Percentiles rank a stretch among this genome's conserved stretches.
Evolutionary conservation across 2,888 invertebrate species (phyloP).

Genomic region (Ormyrus thymus): DNA sequence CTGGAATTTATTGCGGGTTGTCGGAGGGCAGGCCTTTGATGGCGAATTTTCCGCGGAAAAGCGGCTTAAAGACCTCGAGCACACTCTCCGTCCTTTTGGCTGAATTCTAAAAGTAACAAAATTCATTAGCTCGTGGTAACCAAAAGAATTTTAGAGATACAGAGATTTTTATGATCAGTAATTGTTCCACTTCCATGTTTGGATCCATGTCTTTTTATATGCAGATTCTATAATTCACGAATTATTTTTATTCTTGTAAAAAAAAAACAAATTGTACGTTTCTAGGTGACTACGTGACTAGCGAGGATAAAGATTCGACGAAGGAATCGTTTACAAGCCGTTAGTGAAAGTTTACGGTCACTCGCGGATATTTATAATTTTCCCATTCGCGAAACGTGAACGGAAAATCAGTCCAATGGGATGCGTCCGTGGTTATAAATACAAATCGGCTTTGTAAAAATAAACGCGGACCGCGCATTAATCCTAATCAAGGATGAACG

Average conservation of each 20-base stretch:
- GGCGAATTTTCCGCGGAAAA: constrained; percentile 84
- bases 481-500: constrained; percentile 43
- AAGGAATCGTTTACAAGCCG: background rate
- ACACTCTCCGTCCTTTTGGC: constrained; percentile 85
- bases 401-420: constrained; percentile 34
- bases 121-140: background rate
- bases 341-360: constrained; percentile 7
- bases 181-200: too few species aligned
- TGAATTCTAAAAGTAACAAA: constrained; percentile 81
- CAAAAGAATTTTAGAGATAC: background rate
- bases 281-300: background rate
- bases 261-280: background rate
- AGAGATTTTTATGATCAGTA: background rate
- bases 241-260: too few species aligned
- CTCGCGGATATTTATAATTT: constrained; percentile 28
- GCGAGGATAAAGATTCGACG: background rate
- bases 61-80: constrained; percentile 84
- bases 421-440: constrained; percentile 11
- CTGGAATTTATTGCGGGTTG: constrained; percentile 25
- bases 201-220: too few species aligned
- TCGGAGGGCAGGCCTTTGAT: constrained; percentile 81
- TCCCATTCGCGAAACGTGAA: constrained; percentile 17
- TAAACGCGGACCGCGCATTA: constrained; percentile 41
- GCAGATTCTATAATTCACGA: too few species aligned
- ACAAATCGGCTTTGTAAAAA: constrained; percentile 16